A percentile compares a stretch with the other conserved stretches of the same genome.
Evolutionary conservation across 2,113 vertebrate genomes (phyloP).

Genomic region (Montifringilla adamsi): DNA sequence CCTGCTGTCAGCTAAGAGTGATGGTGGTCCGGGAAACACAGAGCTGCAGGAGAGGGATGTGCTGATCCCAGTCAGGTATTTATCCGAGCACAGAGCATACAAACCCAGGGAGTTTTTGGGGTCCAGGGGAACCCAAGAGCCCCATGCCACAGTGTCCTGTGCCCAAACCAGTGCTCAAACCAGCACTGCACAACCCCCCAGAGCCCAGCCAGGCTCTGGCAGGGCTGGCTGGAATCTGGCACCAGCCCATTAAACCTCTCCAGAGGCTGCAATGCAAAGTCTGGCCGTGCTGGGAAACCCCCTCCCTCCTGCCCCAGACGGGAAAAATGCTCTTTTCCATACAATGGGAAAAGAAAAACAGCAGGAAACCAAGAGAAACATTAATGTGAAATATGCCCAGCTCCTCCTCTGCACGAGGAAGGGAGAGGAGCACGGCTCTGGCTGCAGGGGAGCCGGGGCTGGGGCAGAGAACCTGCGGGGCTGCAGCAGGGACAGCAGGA

Average conservation of each 20-base stretch:
- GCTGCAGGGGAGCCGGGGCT: background rate
- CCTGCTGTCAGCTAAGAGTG: background rate
- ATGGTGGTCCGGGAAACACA: background rate
- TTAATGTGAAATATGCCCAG: background rate
- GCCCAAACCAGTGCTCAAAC: background rate
- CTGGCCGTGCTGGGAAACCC: background rate
- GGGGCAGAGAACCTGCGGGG: background rate
- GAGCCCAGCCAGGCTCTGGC: background rate
- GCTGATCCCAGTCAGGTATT: rapidly evolving
- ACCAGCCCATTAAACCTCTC: background rate
- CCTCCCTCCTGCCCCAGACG: background rate
- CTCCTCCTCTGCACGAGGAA: background rate
- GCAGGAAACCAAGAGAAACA: conserved; percentile 49
- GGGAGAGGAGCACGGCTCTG: background rate
- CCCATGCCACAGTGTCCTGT: rapidly evolving
- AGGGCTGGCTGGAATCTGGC: background rate
- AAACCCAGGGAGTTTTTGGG: background rate
- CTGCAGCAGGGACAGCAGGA: background rate
- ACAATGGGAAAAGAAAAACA: conserved; percentile 53
- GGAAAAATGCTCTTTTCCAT: conserved; percentile 37
- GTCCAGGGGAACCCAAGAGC: background rate
- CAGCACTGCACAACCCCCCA: background rate
- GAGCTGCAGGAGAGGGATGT: background rate
- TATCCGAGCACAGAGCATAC: background rate
- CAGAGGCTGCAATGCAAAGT: background rate